Conservation (phyloP, 2,797 vertebrate species). For the Crax fasciolata region DNA sequence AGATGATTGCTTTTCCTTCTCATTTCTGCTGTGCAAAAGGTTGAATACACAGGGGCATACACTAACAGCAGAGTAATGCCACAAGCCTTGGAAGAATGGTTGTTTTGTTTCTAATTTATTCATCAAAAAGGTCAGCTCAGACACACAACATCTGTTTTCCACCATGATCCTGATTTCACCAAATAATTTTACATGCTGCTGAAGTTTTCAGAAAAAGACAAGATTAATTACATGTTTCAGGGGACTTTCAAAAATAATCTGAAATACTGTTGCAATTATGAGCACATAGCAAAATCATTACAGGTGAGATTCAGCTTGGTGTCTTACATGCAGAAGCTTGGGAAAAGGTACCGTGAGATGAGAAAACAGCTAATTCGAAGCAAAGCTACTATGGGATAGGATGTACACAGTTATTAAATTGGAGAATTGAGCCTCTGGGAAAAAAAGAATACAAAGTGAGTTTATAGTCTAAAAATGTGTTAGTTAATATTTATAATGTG, state of each 20-base stretch:
- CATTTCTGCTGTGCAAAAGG: not conserved
- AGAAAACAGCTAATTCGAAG: not conserved
- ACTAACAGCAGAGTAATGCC: not conserved
- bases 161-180: not conserved
- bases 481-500: not conserved
- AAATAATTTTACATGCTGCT: not conserved
- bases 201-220: not conserved
- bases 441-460: not conserved
- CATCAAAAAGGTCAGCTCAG: conserved; percentile 45
- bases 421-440: not conserved
- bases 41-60: not conserved
- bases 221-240: not conserved
- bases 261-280: not conserved
- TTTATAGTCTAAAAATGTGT: not conserved
- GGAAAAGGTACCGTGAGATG: not conserved
- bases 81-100: not conserved
- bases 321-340: not conserved
- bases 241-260: not conserved
- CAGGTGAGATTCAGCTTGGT: not conserved
- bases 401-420: not conserved
- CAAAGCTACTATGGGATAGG: not conserved
- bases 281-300: not conserved
- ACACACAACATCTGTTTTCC: not conserved
- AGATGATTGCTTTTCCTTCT: not conserved
- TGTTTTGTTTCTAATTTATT: conserved; percentile 14